Percentiles rank a stretch among this genome's conserved stretches.
These are phyloP conservation scores for Acropora tenuis DNA, from an alignment of 64 coral and sea anemone genomes.

Conservation along the genomic window DNA sequence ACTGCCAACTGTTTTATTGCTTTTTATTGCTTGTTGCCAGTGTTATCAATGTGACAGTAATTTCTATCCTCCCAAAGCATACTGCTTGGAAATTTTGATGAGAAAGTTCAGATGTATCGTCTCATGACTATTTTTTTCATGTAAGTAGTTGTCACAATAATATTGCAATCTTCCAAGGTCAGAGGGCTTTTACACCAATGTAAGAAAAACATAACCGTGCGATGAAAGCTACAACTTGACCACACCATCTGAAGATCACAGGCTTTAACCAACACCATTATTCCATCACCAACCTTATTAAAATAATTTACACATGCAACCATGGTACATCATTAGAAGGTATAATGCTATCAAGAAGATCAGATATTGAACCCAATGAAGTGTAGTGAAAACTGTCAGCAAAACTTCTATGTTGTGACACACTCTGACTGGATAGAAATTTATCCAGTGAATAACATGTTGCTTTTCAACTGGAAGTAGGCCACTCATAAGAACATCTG, in stretches of 20 bases:
- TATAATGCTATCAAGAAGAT: too few relatives aligned
- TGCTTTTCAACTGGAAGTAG: too few relatives aligned
- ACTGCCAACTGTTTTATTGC: too few relatives aligned
- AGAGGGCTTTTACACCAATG: too few relatives aligned
- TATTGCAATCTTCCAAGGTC: too few relatives aligned
- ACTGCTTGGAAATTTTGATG: neutral
- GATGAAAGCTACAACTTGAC: neutral
- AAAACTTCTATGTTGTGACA: too few relatives aligned
- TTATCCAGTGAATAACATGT: too few relatives aligned
- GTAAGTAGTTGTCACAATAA: neutral
- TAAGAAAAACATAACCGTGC: too few relatives aligned
- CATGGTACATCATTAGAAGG: neutral
- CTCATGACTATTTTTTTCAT: neutral
- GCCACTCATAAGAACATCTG: neutral
- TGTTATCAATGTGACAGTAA: neutral
- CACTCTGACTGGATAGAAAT: too few relatives aligned
- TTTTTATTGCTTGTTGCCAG: neutral
- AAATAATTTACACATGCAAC: neutral
- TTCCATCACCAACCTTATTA: neutral
- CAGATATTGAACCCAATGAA: too few relatives aligned
- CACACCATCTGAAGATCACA: neutral
- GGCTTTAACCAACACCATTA: neutral
- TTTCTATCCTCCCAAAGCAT: neutral
- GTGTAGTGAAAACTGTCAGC: too few relatives aligned
- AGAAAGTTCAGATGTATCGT: neutral